Evolutionary conservation across 2,888 invertebrate species (phyloP).

Genomic region (Chironomus riparius): DNA sequence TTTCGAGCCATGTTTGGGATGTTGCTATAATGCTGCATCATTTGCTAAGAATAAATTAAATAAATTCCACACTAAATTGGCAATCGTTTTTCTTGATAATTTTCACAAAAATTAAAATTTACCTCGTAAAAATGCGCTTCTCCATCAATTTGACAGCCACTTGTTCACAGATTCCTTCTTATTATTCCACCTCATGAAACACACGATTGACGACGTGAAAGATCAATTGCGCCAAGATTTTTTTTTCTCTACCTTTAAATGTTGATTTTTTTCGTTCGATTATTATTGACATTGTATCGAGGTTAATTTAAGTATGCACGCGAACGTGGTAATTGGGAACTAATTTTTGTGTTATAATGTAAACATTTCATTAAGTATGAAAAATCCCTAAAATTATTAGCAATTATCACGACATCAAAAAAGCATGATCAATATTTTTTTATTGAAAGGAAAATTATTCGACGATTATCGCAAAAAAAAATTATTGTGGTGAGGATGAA

Average conservation of each 20-base stretch:
- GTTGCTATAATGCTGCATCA: too few species aligned
- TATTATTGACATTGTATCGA: not conserved
- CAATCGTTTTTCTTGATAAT: too few species aligned
- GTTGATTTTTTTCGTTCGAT: not conserved
- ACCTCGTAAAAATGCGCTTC: too few species aligned
- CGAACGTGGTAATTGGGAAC: not conserved
- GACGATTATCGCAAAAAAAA: not conserved
- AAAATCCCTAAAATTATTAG: not conserved
- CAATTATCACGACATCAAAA: not conserved
- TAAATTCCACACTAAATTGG: too few species aligned
- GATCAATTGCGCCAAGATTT: not conserved
- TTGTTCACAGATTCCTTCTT: too few species aligned
- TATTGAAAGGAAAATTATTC: not conserved
- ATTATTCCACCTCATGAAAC: not conserved
- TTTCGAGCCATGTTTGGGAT: too few species aligned
- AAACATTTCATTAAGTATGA: not conserved
- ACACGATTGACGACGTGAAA: not conserved
- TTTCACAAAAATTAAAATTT: too few species aligned
- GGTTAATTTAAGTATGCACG: not conserved
- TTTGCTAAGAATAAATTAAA: too few species aligned
- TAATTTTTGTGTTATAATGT: not conserved
- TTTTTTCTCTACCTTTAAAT: too few species aligned
- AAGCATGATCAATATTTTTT: not conserved
- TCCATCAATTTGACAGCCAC: too few species aligned
- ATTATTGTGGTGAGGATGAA: not conserved